phyloP scores from a whole-genome alignment of 2,113 vertebrate genomes.

The Cyphomyrus discorhynchus region DNA sequence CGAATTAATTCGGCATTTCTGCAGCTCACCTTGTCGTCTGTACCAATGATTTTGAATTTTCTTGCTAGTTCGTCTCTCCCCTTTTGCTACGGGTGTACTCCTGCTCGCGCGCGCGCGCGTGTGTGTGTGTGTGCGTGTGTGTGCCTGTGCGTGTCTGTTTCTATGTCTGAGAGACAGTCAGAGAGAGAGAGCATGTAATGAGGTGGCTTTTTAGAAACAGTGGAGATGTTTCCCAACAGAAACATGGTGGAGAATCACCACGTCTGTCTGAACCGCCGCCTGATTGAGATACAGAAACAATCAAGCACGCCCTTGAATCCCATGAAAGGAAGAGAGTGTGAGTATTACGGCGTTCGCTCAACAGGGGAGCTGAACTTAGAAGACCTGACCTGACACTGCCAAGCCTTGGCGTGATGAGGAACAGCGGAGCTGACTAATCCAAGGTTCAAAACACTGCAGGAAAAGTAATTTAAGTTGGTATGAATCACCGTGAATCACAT shows the following conservation, averaged over 20 bases:
- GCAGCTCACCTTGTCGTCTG: conserved; percentile 12
- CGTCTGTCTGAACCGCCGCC: background rate
- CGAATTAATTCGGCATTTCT: conserved; percentile 8
- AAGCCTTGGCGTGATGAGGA: background rate
- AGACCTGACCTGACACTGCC: background rate
- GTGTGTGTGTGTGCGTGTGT: background rate
- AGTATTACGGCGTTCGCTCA: background rate
- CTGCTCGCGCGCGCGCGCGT: background rate
- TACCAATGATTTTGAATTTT: conserved; percentile 6
- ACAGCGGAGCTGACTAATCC: background rate
- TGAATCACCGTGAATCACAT: background rate
- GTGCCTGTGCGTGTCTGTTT: background rate
- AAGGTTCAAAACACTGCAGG: background rate
- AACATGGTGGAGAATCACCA: background rate
- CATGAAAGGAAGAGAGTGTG: background rate
- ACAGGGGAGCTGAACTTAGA: background rate
- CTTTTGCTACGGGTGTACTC: background rate
- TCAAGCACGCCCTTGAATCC: background rate
- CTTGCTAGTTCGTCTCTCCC: background rate
- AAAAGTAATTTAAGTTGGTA: background rate
- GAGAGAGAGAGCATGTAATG: background rate
- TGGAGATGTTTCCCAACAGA: background rate
- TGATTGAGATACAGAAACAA: background rate
- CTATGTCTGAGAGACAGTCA: background rate
- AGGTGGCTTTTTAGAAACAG: background rate